These are phyloP conservation scores for Melanocharis versteri DNA, from an alignment of 2,113 vertebrate species.

Conservation along the genomic window DNA sequence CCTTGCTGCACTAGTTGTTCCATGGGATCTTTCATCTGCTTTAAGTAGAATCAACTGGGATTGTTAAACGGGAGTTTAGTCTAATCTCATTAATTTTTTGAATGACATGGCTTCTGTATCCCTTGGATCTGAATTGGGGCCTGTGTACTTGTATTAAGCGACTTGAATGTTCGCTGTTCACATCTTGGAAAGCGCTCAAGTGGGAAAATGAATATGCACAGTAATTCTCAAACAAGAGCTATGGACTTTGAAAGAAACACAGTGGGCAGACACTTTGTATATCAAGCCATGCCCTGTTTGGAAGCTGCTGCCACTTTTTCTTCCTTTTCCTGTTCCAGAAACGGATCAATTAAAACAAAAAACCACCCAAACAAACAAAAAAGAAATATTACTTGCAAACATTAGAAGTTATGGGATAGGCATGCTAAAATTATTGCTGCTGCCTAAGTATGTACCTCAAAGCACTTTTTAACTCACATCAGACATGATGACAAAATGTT, in stretches of 20 bases:
- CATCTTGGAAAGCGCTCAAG: not conserved
- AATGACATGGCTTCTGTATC: not conserved
- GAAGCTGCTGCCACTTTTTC: not conserved
- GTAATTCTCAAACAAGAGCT: not conserved
- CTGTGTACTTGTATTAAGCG: not conserved
- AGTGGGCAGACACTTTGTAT: not conserved
- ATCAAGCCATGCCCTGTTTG: not conserved
- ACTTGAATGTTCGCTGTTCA: not conserved
- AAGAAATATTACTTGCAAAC: not conserved
- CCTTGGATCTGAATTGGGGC: not conserved
- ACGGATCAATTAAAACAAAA: not conserved
- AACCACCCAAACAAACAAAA: not conserved
- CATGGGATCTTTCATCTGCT: not conserved
- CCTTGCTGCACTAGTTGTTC: not conserved
- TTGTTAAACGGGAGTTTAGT: not conserved
- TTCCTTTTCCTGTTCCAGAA: not conserved
- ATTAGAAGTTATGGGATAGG: not conserved
- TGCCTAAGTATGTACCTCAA: not conserved
- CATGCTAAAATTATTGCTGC: not conserved
- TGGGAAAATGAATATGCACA: not conserved
- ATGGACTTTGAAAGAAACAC: not conserved
- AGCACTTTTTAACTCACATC: not conserved
- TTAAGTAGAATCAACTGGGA: not conserved
- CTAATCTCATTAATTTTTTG: not conserved
- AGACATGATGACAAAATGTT: not conserved